Conservation (phyloP, 2,113 vertebrate species). For the Prinia subflava region DNA sequence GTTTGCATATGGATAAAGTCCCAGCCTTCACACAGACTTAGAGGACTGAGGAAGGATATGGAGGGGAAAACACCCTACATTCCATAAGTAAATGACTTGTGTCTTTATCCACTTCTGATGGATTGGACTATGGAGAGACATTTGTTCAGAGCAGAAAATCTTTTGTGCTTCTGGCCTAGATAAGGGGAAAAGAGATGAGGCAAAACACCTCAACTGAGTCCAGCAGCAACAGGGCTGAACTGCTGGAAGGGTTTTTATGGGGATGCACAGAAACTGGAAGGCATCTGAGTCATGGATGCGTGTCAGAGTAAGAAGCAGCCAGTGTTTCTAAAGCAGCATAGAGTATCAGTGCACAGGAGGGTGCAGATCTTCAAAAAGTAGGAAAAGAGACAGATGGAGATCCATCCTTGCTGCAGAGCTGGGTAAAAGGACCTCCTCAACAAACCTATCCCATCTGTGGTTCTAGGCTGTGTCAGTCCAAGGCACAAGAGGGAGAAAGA, state of each 20-base stretch:
- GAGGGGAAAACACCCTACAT: not conserved
- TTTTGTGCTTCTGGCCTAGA: not conserved
- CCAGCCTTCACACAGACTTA: not conserved
- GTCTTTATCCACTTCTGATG: not conserved
- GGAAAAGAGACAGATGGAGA: not conserved
- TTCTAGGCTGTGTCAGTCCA: not conserved
- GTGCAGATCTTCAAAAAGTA: not conserved
- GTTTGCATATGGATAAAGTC: not conserved
- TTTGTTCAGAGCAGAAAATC: not conserved
- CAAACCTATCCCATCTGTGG: not conserved
- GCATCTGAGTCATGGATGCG: not conserved
- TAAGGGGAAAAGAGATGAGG: not conserved
- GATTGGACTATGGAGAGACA: not conserved
- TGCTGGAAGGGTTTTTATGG: not conserved
- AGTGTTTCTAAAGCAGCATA: fast-evolving
- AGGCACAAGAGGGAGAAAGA: not conserved
- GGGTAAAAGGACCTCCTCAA: not conserved
- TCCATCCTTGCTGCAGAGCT: not conserved
- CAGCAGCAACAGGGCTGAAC: not conserved
- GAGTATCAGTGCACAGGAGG: not conserved
- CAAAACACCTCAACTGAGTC: not conserved
- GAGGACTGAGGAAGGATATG: not conserved
- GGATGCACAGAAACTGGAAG: not conserved
- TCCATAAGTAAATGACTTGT: not conserved
- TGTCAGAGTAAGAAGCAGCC: not conserved